Conservation (phyloP, 2,113 vertebrate genomes). For the Pholis gunnellus region DNA sequence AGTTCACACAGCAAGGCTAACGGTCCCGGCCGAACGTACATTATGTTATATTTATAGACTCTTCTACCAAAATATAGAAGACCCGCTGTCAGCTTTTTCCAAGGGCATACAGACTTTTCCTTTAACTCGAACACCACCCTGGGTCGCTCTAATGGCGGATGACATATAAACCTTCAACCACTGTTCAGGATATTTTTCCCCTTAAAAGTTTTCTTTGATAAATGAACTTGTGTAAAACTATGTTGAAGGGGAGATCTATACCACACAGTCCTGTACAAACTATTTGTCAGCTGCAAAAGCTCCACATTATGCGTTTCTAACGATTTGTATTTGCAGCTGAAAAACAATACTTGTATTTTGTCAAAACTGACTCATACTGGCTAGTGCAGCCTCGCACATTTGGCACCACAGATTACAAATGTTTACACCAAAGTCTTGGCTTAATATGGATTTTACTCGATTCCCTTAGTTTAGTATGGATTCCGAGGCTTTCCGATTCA, state of each 20-base stretch:
- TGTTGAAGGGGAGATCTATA: slow-evolving; percentile 37
- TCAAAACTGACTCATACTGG: slow-evolving; percentile 10
- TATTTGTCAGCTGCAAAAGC: slow-evolving; percentile 7
- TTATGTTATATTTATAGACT: slow-evolving; percentile 60
- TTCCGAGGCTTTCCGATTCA: slow-evolving; percentile 85
- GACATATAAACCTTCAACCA: slow-evolving; percentile 62
- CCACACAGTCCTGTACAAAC: neutral
- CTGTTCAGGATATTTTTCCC: slow-evolving; percentile 46
- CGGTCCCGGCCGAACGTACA: slow-evolving; percentile 24
- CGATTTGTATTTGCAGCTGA: slow-evolving; percentile 4
- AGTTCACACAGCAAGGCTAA: neutral
- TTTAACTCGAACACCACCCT: slow-evolving; percentile 34
- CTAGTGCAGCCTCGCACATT: slow-evolving; percentile 13
- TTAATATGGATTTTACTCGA: slow-evolving; percentile 54
- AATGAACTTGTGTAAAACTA: slow-evolving; percentile 45
- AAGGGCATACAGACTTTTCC: slow-evolving; percentile 48
- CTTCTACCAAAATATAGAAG: slow-evolving; percentile 27
- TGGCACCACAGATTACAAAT: slow-evolving; percentile 37
- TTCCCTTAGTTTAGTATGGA: slow-evolving; percentile 43
- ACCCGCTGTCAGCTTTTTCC: slow-evolving; percentile 37
- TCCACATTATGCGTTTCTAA: slow-evolving; percentile 1
- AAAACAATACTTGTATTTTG: slow-evolving; percentile 25
- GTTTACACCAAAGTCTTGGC: slow-evolving; percentile 37
- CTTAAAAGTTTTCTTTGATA: slow-evolving; percentile 66
- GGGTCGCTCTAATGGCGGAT: slow-evolving; percentile 53